Evolutionary conservation across 2,797 vertebrate genomes (phyloP).

Genomic region (Orientallactaga sibirica): DNA sequence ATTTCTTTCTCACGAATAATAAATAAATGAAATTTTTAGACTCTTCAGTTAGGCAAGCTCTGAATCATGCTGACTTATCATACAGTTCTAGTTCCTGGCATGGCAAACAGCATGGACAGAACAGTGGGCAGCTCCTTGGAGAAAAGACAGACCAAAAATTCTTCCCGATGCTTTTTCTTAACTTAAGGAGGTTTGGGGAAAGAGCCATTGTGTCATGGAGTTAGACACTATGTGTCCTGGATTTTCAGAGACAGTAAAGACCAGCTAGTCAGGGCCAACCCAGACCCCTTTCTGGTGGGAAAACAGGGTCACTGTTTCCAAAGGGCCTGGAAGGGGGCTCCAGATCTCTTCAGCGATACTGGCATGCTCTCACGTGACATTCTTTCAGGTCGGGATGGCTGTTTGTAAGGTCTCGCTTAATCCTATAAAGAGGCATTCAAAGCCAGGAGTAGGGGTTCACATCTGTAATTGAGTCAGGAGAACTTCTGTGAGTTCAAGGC

Average conservation of each 20-base stretch:
- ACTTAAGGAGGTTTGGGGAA: neutral
- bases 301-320: neutral
- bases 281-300: neutral
- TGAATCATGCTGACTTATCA: neutral
- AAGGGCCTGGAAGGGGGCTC: neutral
- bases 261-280: neutral
- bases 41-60: neutral
- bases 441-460: neutral
- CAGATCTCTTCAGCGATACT: neutral
- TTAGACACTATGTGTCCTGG: neutral
- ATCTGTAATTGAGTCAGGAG: neutral
- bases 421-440: neutral
- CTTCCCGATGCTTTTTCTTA: constrained; percentile 9
- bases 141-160: neutral
- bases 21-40: neutral
- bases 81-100: neutral
- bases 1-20: too few relatives aligned
- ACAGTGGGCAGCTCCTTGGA: neutral
- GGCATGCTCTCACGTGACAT: neutral
- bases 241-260: constrained; percentile 53
- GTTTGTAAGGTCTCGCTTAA: neutral
- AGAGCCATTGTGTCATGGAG: neutral
- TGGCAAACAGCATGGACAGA: neutral
- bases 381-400: neutral
- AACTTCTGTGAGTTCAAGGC: neutral